Base-by-base conservation (phyloP, 2,797 vertebrate species). In the Eleutherodactylus coqui region DNA sequence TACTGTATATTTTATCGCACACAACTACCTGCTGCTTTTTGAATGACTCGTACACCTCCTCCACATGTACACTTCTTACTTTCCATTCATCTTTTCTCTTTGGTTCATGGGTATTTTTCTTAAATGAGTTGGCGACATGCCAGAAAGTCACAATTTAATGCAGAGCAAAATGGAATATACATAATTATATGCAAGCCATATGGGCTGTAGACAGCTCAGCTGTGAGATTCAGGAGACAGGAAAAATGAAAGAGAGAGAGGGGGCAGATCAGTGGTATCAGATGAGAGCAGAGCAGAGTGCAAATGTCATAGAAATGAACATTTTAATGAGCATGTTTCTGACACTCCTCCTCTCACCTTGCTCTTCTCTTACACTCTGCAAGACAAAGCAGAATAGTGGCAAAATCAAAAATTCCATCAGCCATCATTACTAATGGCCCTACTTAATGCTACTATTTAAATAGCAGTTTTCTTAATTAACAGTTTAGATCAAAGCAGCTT, bases 151-250 rank as follows among this genome's bases (percentile, higher is more conserved):
- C 94, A 92, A 94, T 95, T 95, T 94, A 95, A 95, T 94, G 94
- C 94, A 93, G 93, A 92, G 93, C 93, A 94, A 94, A 94, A 95
- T 92, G 93, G 92, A 94, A 95, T 95, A 93, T 93, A 93, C 94
- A 93, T 95, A 95, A 95, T 95, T 93, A 94, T 94, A 94, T 95
- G 94, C 93, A 91, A 93, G 93, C 94, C 94, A 94, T 96, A 95
- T 95, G 95, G 92, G 95, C 94, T 91, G 90, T 92, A 95, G 93
- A 94, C 93, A 93, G 93, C 93, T 94, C 93, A 94, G 93, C 94
- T 94, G 92, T 93, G 94, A 92, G 91, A 93, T 93, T 93, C 86
- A 86, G 91, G 91, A 92, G 93, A 91, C 94, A 49, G 80, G 21
- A 43, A 77, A 75, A 45, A 76, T 27, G 64, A 21, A 27, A 47